Conservation (phyloP, 2,797 vertebrate genomes). For the Gephyroberyx darwinii region DNA sequence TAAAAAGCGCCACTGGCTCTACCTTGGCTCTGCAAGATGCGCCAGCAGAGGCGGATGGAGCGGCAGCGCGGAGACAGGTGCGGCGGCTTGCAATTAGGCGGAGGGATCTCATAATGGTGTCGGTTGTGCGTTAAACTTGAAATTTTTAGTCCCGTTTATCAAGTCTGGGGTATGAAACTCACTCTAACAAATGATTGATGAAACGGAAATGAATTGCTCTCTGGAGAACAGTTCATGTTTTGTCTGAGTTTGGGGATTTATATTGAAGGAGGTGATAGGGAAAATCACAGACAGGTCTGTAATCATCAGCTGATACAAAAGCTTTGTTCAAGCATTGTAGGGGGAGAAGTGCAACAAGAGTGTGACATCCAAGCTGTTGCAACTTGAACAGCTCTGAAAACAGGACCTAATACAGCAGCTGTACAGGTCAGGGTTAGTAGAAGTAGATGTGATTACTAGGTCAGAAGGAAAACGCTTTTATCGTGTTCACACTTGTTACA, state of each 20-base stretch:
- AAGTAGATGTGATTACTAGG: too few relatives aligned
- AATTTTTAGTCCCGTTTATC: not conserved
- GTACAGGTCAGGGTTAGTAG: too few relatives aligned
- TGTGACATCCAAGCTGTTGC: too few relatives aligned
- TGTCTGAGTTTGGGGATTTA: not conserved
- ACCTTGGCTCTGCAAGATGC: conserved; percentile 73
- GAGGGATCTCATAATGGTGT: conserved; percentile 79
- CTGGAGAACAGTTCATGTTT: not conserved
- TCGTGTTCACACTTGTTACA: too few relatives aligned
- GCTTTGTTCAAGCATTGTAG: too few relatives aligned
- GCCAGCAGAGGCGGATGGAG: conserved; percentile 80
- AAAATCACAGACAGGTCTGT: too few relatives aligned
- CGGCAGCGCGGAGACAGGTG: conserved; percentile 56
- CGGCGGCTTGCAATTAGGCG: conserved; percentile 77
- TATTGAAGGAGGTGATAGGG: too few relatives aligned
- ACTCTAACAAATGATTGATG: not conserved
- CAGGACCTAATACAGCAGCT: too few relatives aligned
- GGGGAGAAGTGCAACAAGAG: too few relatives aligned
- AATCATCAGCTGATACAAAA: too few relatives aligned
- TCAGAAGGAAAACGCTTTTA: not conserved
- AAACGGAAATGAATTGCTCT: not conserved
- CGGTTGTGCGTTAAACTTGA: not conserved
- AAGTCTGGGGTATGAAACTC: not conserved
- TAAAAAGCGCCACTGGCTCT: conserved; percentile 8
- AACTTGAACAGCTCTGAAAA: too few relatives aligned